Conservation (phyloP, 2,113 vertebrate species). For the Notarius quadriscutis region DNA sequence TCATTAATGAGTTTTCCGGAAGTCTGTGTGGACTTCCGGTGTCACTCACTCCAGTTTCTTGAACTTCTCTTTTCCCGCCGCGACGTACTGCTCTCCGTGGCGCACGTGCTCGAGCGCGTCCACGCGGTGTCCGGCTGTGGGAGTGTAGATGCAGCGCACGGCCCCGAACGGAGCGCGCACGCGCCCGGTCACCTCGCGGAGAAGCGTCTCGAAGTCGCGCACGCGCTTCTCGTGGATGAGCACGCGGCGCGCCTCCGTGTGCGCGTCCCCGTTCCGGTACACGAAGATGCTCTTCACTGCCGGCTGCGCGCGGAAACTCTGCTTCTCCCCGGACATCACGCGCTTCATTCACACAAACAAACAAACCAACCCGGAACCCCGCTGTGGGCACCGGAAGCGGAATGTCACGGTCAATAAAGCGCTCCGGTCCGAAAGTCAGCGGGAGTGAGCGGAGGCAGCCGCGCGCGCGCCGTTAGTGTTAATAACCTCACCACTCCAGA, state of each 20-base stretch:
- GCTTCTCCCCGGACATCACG: slow-evolving; percentile 61
- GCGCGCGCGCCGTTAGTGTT: neutral
- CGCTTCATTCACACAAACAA: neutral
- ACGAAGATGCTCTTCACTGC: slow-evolving; percentile 88
- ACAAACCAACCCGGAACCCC: neutral
- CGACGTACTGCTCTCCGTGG: slow-evolving; percentile 93
- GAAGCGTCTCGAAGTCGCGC: slow-evolving; percentile 87
- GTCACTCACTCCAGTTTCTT: slow-evolving; percentile 90
- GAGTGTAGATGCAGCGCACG: slow-evolving; percentile 92
- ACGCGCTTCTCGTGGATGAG: slow-evolving; percentile 89
- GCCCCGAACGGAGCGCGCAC: slow-evolving; percentile 90
- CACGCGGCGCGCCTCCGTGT: slow-evolving; percentile 86
- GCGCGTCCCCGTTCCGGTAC: slow-evolving; percentile 91
- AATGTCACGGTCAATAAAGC: neutral
- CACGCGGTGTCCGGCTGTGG: slow-evolving; percentile 83
- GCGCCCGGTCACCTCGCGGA: slow-evolving; percentile 88
- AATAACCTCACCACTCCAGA: no score
- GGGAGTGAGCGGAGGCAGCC: no score
- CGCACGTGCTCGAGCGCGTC: slow-evolving; percentile 82
- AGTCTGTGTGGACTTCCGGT: no score
- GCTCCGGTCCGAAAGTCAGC: neutral
- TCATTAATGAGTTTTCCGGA: no score
- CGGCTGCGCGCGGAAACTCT: slow-evolving; percentile 83
- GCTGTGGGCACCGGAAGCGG: neutral
- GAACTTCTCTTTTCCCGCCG: slow-evolving; percentile 89